A percentile compares a stretch with the other conserved stretches of the same genome.
phyloP scores from a whole-genome alignment of 2,888 invertebrate genomes.

The Cetonia aurata region DNA sequence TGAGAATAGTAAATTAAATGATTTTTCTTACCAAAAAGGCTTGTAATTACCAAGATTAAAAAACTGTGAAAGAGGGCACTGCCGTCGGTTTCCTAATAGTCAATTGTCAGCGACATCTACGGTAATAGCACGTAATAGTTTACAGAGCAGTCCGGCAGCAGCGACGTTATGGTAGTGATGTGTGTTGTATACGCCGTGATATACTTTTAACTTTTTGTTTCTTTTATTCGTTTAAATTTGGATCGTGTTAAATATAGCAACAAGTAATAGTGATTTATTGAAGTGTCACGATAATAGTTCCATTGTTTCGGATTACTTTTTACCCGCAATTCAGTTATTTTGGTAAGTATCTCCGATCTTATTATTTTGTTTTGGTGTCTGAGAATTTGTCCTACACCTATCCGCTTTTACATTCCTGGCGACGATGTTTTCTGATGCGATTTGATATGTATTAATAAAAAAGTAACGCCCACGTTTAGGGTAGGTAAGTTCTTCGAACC shows the following conservation, averaged over 20 bases:
- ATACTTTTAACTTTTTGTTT: slow-evolving; percentile 25
- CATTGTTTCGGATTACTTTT: slow-evolving; percentile 20
- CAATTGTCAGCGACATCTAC: slow-evolving; percentile 25
- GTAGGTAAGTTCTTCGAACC: slow-evolving; percentile 54
- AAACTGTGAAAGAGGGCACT: background rate
- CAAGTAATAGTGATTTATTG: slow-evolving; percentile 35
- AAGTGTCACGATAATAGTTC: slow-evolving; percentile 19
- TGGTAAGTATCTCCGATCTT: slow-evolving; percentile 31
- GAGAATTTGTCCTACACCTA: slow-evolving; percentile 24
- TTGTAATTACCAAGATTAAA: background rate
- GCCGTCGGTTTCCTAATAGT: background rate
- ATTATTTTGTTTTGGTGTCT: slow-evolving; percentile 33
- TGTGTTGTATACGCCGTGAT: slow-evolving; percentile 31
- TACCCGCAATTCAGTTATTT: slow-evolving; percentile 30
- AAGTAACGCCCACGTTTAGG: slow-evolving; percentile 53
- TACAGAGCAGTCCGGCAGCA: slow-evolving; percentile 14
- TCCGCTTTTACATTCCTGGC: background rate
- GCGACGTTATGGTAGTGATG: slow-evolving; percentile 29
- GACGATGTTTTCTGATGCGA: slow-evolving; percentile 14
- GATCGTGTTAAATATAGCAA: slow-evolving; percentile 36
- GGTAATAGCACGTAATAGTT: background rate
- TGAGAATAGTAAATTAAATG: no score
- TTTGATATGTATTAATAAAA: slow-evolving; percentile 22
- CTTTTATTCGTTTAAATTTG: slow-evolving; percentile 18
- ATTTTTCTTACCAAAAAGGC: no score